These are phyloP conservation scores for Drosophila rhopaloa DNA, from an alignment of 1,140 invertebrate species.

Conservation along the genomic window DNA sequence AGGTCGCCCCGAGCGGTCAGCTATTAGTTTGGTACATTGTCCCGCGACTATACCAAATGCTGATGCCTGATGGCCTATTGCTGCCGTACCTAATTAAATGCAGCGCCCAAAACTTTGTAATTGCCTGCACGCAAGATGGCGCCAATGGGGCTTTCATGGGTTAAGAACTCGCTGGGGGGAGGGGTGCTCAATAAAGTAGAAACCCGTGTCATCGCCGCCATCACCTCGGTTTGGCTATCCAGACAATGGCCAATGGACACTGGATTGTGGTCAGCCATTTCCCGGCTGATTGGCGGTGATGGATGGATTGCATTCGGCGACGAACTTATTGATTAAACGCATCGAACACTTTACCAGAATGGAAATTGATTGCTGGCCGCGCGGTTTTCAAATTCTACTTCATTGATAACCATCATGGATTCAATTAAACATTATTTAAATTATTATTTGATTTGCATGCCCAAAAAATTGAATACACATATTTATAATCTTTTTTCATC, in stretches of 20 bases:
- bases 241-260: conserved; percentile 15
- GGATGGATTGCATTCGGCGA: not conserved
- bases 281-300: conserved; percentile 12
- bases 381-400: not conserved
- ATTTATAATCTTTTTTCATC: too few relatives aligned
- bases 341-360: not conserved
- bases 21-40: conserved; percentile 71
- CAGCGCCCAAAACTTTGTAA: conserved; percentile 74
- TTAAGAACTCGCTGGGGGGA: not conserved
- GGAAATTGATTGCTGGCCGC: conserved; percentile 3
- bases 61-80: conserved; percentile 39
- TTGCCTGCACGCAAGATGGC: conserved; percentile 70
- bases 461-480: too few relatives aligned
- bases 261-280: conserved; percentile 17
- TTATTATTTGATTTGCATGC: too few relatives aligned
- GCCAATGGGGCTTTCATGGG: conserved; percentile 22
- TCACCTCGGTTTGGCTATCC: conserved; percentile 1
- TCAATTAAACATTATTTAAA: conserved; percentile 1
- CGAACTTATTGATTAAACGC: conserved; percentile 2
- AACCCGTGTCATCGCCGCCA: conserved; percentile 25
- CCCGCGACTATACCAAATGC: conserved; percentile 49
- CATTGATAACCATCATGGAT: not conserved
- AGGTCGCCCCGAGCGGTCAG: conserved; percentile 47
- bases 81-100: conserved; percentile 70
- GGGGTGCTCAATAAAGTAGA: conserved; percentile 7